Base-by-base conservation (phyloP, 2,888 invertebrate genomes). In the Drosophila mayaguana region DNA sequence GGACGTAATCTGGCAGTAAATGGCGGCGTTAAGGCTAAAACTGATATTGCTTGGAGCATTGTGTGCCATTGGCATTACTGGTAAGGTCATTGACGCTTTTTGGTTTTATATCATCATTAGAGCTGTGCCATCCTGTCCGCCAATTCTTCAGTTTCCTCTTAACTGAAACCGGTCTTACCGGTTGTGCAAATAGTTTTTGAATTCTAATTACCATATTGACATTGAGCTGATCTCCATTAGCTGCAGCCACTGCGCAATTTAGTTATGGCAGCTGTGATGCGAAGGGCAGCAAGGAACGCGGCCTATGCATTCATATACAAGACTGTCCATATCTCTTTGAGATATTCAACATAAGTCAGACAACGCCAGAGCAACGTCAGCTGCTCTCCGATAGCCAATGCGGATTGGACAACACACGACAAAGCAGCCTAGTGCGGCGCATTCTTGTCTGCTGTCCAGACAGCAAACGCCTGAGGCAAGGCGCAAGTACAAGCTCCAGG, bases 371-470 rank as follows among this genome's bases (percentile, higher is more conserved):
- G 1, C 75, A 85, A 25, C 72, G 79, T 0, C 34, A 75, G 11
- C 67, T 84, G 51, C 73, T 91, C 9, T 59, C 77, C 28, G 80
- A 87, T 16, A 94, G 96, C 9, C 95, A 95, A 75, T 97, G 97
- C 83, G 96, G 96, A 0, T 95, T 95, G 78, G 92, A 94, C 6
- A 94, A 94, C 36, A 77, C 84, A 1, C 66, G 68, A 16, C 79
- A 65, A 50, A 75, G 54, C 22, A 72, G 20, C 7, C 56, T 72
- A 43, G 75, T 0, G 85, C 87, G 57, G 83, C 80, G 93, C 9
- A 96, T 96, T 2, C 94, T 94, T 91, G 96, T 96, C 50, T 92
- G 91, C 59, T 92, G 91, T 32, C 84, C 88, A 3, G 80, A 83
- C 16, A 73, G 75, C 28, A 69, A 77, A 22, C 68, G 72, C 7